Conservation (phyloP, 2,113 vertebrate species). For the Ancistrus triradiatus region DNA sequence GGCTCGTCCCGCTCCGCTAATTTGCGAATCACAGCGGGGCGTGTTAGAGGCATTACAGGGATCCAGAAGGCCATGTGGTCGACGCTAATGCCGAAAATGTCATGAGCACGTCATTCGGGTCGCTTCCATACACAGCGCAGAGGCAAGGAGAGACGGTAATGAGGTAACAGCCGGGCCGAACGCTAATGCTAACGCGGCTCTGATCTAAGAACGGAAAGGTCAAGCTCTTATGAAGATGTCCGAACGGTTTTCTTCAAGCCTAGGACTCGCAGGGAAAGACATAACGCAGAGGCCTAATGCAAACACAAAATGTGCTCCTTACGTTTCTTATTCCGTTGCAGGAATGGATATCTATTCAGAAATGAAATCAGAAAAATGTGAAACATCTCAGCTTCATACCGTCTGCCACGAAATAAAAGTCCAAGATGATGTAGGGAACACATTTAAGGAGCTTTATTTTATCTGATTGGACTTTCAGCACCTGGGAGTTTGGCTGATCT, state of each 20-base stretch:
- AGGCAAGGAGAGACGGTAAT: conserved; percentile 15
- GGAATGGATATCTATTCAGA: too few species aligned
- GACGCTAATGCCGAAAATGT: conserved; percentile 30
- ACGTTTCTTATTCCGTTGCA: too few species aligned
- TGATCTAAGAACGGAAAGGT: conserved; percentile 14
- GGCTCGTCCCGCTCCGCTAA: conserved; percentile 21
- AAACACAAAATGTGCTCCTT: too few species aligned
- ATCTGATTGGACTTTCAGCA: too few species aligned
- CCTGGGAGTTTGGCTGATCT: too few species aligned
- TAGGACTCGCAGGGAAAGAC: too few species aligned
- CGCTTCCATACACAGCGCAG: not conserved
- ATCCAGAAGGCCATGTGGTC: conserved; percentile 37
- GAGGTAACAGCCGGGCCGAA: not conserved
- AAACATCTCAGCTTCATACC: too few species aligned
- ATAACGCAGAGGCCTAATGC: too few species aligned
- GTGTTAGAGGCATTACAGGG: conserved; percentile 24
- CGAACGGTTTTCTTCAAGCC: not conserved
- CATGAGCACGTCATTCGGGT: not conserved
- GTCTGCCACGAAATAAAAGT: too few species aligned
- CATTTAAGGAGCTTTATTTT: too few species aligned
- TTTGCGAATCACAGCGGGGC: conserved; percentile 23
- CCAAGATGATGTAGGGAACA: too few species aligned
- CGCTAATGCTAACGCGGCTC: not conserved
- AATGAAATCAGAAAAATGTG: too few species aligned
- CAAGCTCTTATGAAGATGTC: conserved; percentile 1